Evolutionary conservation across 1,140 invertebrate species (phyloP).

Genomic region (Lepidotrigona ventralis): DNA sequence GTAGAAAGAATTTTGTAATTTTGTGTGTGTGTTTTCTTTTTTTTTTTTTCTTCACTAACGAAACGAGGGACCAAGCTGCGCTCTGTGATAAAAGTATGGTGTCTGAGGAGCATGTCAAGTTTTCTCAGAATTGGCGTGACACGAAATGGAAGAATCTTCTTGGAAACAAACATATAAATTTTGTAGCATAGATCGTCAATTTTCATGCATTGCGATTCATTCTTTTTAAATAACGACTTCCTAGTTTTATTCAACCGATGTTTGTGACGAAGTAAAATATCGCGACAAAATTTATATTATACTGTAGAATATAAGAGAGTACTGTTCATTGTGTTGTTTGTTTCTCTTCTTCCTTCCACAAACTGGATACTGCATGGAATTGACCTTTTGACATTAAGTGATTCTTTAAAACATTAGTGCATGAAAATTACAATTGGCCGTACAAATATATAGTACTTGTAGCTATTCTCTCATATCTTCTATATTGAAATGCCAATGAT

Average conservation of each 20-base stretch:
- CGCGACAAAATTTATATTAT: constrained; percentile 12
- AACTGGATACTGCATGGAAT: constrained; percentile 16
- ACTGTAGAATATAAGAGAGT: constrained; percentile 25
- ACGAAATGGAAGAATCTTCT: neutral
- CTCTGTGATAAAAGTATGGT: neutral
- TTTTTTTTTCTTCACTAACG: neutral
- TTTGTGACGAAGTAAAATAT: neutral
- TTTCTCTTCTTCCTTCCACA: constrained; percentile 27
- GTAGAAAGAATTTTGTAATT: neutral
- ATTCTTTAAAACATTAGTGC: neutral
- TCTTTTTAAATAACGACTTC: neutral
- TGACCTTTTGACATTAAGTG: neutral
- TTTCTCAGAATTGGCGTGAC: neutral
- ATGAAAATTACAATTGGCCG: constrained; percentile 15
- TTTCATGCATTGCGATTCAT: neutral
- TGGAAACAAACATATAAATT: neutral
- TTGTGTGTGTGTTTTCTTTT: no score
- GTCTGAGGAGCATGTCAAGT: neutral
- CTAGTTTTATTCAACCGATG: neutral
- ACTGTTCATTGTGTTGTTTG: constrained; percentile 22
- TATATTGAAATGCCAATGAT: neutral
- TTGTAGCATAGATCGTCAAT: neutral
- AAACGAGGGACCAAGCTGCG: constrained; percentile 1
- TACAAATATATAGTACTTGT: neutral
- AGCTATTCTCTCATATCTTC: neutral